Evolutionary conservation across 2,888 invertebrate genomes (phyloP).

Genomic region (Macaria notata): DNA sequence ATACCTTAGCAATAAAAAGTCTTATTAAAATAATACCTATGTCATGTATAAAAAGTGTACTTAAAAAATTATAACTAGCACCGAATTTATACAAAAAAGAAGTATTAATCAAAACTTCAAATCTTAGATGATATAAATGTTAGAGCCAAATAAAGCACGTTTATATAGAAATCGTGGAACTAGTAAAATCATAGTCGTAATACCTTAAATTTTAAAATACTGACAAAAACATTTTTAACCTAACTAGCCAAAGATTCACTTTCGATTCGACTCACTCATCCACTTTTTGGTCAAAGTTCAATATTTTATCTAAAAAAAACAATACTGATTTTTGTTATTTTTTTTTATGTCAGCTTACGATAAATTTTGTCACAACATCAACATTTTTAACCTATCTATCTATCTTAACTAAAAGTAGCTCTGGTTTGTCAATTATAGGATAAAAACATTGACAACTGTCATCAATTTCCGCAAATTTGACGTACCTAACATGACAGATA

Average conservation of each 20-base stretch:
- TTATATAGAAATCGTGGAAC: not conserved
- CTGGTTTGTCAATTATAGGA: too few relatives aligned
- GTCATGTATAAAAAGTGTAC: slow-evolving; percentile 39
- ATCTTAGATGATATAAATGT: not conserved
- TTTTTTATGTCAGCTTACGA: slow-evolving; percentile 29
- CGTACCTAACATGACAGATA: too few relatives aligned
- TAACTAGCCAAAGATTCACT: slow-evolving; percentile 20
- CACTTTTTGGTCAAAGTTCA: slow-evolving; percentile 24
- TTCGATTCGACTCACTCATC: not conserved
- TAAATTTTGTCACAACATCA: slow-evolving; percentile 25
- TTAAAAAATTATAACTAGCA: slow-evolving; percentile 42
- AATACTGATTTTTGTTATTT: slow-evolving; percentile 13
- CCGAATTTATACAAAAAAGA: slow-evolving; percentile 46
- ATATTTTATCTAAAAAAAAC: slow-evolving; percentile 9
- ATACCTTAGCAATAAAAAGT: slow-evolving; percentile 1
- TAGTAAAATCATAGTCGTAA: not conserved
- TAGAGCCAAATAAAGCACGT: not conserved
- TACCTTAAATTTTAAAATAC: slow-evolving; percentile 27
- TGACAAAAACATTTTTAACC: slow-evolving; percentile 34
- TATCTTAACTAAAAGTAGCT: slow-evolving; percentile 5
- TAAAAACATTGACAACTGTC: too few relatives aligned
- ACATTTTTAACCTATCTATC: slow-evolving; percentile 23
- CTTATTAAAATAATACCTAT: slow-evolving; percentile 27
- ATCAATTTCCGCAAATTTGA: too few relatives aligned
- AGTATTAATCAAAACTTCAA: slow-evolving; percentile 17